Percentiles rank a stretch among this genome's conserved stretches.
Evolutionary conservation across 2,113 vertebrate genomes (phyloP).

Genomic region (Psophia crepitans): DNA sequence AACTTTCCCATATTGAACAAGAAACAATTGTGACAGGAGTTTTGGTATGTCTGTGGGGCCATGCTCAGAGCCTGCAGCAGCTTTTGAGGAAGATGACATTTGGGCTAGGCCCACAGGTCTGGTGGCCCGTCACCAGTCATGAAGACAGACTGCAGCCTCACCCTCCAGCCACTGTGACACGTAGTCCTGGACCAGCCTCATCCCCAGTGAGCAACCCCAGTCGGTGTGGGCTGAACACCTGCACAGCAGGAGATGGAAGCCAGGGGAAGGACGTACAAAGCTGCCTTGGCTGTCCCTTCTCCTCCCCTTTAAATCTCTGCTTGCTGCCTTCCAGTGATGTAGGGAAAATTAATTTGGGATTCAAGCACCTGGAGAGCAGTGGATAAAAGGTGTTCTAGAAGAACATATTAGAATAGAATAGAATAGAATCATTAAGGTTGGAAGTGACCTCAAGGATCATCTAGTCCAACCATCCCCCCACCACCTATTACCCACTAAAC

Average conservation of each 20-base stretch:
- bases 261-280: background rate
- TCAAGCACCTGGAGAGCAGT: background rate
- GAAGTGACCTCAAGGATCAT: too few relatives aligned
- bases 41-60: rapidly evolving
- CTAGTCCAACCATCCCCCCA: too few relatives aligned
- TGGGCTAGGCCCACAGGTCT: background rate
- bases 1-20: background rate
- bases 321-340: background rate
- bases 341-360: background rate
- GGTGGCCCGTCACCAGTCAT: background rate
- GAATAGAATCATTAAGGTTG: too few relatives aligned
- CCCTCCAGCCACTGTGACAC: background rate
- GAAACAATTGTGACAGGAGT: background rate
- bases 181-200: background rate
- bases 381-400: background rate
- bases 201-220: background rate
- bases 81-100: background rate
- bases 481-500: too few relatives aligned
- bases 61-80: rapidly evolving
- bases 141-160: background rate
- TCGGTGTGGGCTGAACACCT: rapidly evolving
- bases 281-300: background rate
- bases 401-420: too few relatives aligned
- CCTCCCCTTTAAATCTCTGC: background rate
- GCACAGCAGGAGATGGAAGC: background rate